Evolutionary conservation across 2,113 vertebrate species (phyloP), one percentile per base, ranked within the genome.

Genomic region (Daboia siamensis): DNA sequence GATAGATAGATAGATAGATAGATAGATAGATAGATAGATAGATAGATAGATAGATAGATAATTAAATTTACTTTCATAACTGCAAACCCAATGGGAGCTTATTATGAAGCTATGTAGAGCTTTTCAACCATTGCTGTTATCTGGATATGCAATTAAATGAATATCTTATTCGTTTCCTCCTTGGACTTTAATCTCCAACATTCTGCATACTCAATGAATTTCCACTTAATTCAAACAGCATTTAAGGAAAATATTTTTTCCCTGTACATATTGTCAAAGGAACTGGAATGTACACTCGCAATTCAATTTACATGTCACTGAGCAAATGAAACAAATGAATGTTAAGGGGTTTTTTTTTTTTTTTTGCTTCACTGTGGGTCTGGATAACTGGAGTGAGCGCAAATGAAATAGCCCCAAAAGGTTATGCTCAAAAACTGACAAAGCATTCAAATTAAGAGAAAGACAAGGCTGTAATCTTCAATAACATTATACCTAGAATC

Each of bases 181-280:
- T 90, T 0, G 12, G 7, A 91, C 90, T 94, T 94, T 24, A 54
- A 0, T 64, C 94, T 54, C 86, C 2, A 3, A 51, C 3, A 13
- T 90, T 39, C 88, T 64, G 0, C 0, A 94, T 90, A 91, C 29
- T n/a, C 26, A 95, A 91, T 44, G 91, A 94, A 94, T 89, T 96
- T 88, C 33, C 21, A 93, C 55, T 94, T 93, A 90, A 94, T 91
- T 93, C 90, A 89, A 91, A 90, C 0, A 5, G 87, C 57, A 48
- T 87, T 88, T 74, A 90, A 93, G 87, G 87, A 93, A 93, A 89
- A 86, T 21, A 92, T 89, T 44, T 61, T 69, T 74, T 61, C 87
- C 46, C 39, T 91, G 24, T 39, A 56, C 80, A 17, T 91, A 74
- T 56, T 91, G 74, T 91, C 87, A n/a, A 91, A 91, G 29, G 87